Conservation (phyloP, 2,888 invertebrate genomes). For the Polydrusus cervinus region DNA sequence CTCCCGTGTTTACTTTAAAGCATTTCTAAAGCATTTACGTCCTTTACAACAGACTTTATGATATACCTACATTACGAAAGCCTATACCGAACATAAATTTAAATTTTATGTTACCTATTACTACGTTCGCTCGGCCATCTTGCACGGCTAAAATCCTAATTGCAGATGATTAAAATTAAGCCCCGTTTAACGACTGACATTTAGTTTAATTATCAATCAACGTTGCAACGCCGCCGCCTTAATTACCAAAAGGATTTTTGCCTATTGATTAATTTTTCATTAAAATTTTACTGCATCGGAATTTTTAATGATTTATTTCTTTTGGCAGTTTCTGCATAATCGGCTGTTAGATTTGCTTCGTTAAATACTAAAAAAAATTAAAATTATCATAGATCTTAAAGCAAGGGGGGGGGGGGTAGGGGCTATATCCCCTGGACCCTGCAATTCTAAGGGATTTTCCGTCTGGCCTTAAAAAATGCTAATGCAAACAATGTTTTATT, state of each 20-base stretch:
- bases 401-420: no score
- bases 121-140: constrained; percentile 42
- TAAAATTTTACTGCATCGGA: constrained; percentile 14
- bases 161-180: constrained; percentile 54
- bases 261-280: constrained; percentile 11
- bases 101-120: constrained; percentile 50
- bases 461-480: no score
- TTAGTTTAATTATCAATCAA: constrained; percentile 54
- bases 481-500: no score
- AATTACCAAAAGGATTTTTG: constrained; percentile 18
- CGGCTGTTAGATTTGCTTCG: neutral
- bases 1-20: constrained; percentile 5
- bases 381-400: no score
- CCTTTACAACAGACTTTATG: constrained; percentile 25
- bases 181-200: constrained; percentile 47
- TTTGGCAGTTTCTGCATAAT: neutral
- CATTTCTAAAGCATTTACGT: constrained; percentile 27
- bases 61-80: constrained; percentile 26
- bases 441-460: no score
- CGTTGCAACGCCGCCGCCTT: constrained; percentile 22
- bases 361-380: no score
- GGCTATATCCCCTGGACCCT: no score
- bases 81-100: constrained; percentile 42
- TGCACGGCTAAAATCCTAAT: constrained; percentile 51
- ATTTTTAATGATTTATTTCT: neutral